These are phyloP conservation scores for Drosophila eugracilis DNA, from an alignment of 1,140 invertebrate species.

Conservation along the genomic window DNA sequence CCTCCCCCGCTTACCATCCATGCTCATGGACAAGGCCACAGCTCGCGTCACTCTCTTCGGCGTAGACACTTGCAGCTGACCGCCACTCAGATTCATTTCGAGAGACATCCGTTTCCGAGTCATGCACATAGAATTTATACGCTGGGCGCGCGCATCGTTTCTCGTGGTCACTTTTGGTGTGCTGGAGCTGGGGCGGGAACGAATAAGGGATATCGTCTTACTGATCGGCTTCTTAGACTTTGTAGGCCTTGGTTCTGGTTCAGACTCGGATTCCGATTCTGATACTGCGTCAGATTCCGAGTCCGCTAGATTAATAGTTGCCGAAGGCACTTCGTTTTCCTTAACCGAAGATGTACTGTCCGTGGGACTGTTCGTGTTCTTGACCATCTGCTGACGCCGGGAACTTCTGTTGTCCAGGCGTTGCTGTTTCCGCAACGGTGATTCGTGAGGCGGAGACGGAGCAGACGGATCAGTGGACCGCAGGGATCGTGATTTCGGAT, in stretches of 20 bases:
- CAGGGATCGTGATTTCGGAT: not conserved
- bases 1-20: constrained; percentile 11
- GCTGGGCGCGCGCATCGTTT: constrained; percentile 50
- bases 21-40: constrained; percentile 4
- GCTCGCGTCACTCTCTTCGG: constrained; percentile 55
- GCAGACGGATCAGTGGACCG: constrained; percentile 10
- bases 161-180: constrained; percentile 53
- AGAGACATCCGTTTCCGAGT: constrained; percentile 69
- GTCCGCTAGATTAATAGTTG: not conserved
- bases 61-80: constrained; percentile 46
- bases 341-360: constrained; percentile 61
- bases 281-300: not conserved
- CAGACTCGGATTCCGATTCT: not conserved
- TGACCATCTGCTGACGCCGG: not conserved
- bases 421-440: constrained; percentile 58
- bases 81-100: constrained; percentile 63
- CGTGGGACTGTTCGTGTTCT: constrained; percentile 54
- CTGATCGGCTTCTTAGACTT: constrained; percentile 1
- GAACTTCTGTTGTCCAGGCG: constrained; percentile 44
- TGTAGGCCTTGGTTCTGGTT: not conserved
- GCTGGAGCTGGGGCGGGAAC: constrained; percentile 10
- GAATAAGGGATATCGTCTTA: not conserved
- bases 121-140: constrained; percentile 44
- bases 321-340: constrained; percentile 49
- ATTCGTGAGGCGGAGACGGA: constrained; percentile 15